Conservation (phyloP, 2,888 invertebrate genomes). For the Dermolepida albohirtum region DNA sequence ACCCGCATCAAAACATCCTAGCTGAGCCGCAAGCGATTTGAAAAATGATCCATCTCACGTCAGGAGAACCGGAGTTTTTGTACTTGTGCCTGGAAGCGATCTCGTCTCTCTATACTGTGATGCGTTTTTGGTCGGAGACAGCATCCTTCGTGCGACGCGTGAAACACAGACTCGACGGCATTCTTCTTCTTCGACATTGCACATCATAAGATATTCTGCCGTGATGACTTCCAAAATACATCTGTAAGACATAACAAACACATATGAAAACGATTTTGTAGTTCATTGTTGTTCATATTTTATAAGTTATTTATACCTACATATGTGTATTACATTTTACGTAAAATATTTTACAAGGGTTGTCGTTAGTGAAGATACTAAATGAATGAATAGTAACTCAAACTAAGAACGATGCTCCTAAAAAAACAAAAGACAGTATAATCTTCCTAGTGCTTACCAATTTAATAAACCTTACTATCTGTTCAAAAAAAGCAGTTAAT, state of each 20-base stretch:
- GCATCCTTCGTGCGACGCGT: constrained; percentile 9
- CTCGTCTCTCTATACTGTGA: constrained; percentile 37
- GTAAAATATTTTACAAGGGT: no score
- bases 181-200: constrained; percentile 16
- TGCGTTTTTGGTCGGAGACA: constrained; percentile 19
- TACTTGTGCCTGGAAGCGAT: constrained; percentile 51
- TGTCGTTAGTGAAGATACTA: no score
- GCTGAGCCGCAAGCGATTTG: constrained; percentile 63
- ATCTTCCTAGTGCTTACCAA: no score
- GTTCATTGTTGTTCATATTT: no score
- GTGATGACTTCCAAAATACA: constrained; percentile 20
- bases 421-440: no score
- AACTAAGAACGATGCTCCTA: no score
- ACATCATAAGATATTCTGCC: constrained; percentile 7
- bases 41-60: constrained; percentile 66
- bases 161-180: constrained; percentile 23
- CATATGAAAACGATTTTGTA: not conserved
- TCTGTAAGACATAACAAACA: constrained; percentile 8
- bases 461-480: no score
- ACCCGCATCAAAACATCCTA: constrained; percentile 64
- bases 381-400: no score
- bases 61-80: constrained; percentile 55
- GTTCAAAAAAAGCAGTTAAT: no score
- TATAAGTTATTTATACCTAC: no score
- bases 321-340: no score